Conservation (phyloP, 2,888 invertebrate species). For the Fabriciana adippe region DNA sequence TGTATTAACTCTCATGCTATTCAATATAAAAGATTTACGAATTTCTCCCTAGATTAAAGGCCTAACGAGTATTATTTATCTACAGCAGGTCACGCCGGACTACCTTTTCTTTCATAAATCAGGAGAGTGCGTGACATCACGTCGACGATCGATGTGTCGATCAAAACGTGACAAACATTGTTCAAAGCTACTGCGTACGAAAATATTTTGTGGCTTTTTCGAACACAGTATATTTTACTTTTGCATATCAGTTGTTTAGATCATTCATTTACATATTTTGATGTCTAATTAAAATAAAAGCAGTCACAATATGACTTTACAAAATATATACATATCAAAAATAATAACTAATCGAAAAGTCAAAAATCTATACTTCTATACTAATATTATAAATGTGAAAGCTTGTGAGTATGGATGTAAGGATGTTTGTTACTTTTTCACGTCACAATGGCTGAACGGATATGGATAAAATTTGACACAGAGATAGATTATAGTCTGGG, state of each 20-base stretch:
- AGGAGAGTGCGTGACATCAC: slow-evolving; percentile 69
- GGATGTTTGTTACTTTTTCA: too few species aligned
- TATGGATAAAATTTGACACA: too few species aligned
- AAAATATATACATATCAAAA: too few species aligned
- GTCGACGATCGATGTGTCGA: slow-evolving; percentile 63
- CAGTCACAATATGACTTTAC: too few species aligned
- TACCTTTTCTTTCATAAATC: slow-evolving; percentile 72
- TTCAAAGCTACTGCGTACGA: slow-evolving; percentile 40
- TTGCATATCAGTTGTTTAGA: slow-evolving; percentile 13
- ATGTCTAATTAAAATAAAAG: background rate
- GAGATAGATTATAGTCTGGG: too few species aligned
- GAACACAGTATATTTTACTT: slow-evolving; percentile 15
- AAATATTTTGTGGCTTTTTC: slow-evolving; percentile 34
- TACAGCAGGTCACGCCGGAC: slow-evolving; percentile 50
- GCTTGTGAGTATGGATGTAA: too few species aligned
- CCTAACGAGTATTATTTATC: slow-evolving; percentile 68
- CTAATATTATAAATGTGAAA: too few species aligned
- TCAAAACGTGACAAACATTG: slow-evolving; percentile 68
- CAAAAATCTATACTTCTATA: too few species aligned
- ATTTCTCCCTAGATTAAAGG: slow-evolving; percentile 51
- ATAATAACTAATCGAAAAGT: too few species aligned
- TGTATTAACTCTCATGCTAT: background rate
- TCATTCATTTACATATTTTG: slow-evolving; percentile 9
- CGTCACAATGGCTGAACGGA: too few species aligned
- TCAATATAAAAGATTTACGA: background rate